These are phyloP conservation scores for Bufo bufo DNA, from an alignment of 2,113 vertebrate genomes.

Conservation along the genomic window DNA sequence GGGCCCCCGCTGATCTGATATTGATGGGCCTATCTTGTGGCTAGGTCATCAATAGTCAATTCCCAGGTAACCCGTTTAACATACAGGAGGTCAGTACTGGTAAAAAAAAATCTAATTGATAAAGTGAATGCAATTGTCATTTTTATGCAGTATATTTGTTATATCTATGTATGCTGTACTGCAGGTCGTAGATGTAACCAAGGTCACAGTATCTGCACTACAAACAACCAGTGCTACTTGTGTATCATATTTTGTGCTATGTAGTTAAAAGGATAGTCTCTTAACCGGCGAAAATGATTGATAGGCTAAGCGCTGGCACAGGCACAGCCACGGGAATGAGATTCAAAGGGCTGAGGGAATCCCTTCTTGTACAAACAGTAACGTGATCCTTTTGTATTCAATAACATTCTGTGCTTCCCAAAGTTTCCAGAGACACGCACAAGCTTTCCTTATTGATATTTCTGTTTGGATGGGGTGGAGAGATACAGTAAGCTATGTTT, in stretches of 20 bases:
- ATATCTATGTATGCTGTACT: neutral
- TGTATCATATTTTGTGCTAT: slow-evolving; percentile 19
- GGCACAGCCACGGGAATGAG: neutral
- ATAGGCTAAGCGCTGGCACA: neutral
- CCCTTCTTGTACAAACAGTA: slow-evolving; percentile 45
- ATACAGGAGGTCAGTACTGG: too few relatives aligned
- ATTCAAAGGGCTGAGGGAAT: slow-evolving; percentile 52
- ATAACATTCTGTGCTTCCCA: slow-evolving; percentile 44
- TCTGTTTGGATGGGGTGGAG: neutral
- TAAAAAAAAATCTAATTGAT: too few relatives aligned
- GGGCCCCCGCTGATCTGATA: too few relatives aligned
- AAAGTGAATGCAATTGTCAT: too few relatives aligned
- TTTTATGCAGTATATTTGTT: too few relatives aligned
- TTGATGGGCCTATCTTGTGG: too few relatives aligned
- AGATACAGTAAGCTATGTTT: neutral
- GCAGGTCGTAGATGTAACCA: neutral
- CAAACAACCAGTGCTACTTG: neutral
- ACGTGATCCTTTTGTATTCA: slow-evolving; percentile 30
- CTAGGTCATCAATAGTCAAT: too few relatives aligned
- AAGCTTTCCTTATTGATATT: slow-evolving; percentile 7
- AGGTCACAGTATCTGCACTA: neutral
- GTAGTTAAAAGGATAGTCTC: neutral
- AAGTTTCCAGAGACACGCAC: slow-evolving; percentile 38
- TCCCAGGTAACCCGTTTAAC: too few relatives aligned
- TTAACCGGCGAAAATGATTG: slow-evolving; percentile 26